phyloP scores from a whole-genome alignment of 1,140 invertebrate species.

The Teleopsis dalmanni region DNA sequence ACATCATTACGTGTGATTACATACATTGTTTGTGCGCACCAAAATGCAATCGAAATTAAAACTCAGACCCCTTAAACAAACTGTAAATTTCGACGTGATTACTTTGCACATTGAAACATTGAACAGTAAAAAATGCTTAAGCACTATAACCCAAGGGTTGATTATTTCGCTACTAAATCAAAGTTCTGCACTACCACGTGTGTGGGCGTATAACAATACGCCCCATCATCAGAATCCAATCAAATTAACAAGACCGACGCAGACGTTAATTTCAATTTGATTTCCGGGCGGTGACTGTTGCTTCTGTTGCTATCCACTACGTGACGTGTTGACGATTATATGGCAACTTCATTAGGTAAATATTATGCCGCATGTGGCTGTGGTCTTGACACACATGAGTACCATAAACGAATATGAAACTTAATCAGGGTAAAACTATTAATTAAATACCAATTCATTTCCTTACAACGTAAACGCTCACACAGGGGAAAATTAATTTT shows the following conservation, averaged over 20 bases:
- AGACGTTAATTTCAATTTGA: slow-evolving; percentile 44
- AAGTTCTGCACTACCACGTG: slow-evolving; percentile 28
- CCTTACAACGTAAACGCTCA: slow-evolving; percentile 21
- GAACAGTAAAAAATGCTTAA: background rate
- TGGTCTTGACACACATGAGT: background rate
- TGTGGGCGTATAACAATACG: slow-evolving; percentile 38
- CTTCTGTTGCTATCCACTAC: background rate
- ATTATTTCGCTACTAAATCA: slow-evolving; percentile 7
- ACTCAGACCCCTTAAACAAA: slow-evolving; percentile 9
- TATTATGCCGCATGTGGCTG: slow-evolving; percentile 2
- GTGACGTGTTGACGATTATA: background rate
- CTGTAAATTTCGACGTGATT: slow-evolving; percentile 43
- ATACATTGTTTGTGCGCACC: slow-evolving; percentile 42
- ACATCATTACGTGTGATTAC: slow-evolving; percentile 39
- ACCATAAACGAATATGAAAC: slow-evolving; percentile 14
- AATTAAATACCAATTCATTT: slow-evolving; percentile 46
- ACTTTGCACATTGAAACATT: slow-evolving; percentile 29
- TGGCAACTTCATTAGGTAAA: slow-evolving; percentile 40
- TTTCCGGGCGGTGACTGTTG: slow-evolving; percentile 27
- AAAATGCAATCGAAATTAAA: slow-evolving; percentile 30
- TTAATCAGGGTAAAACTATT: slow-evolving; percentile 45
- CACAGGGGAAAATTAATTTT: no score
- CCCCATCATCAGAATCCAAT: slow-evolving; percentile 44
- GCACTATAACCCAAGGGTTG: slow-evolving; percentile 8
- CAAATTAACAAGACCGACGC: slow-evolving; percentile 40